A percentile compares a stretch with the other conserved stretches of the same genome.
Conservation (phyloP, 2,888 invertebrate genomes). For the Ceratothoa steindachneri region DNA sequence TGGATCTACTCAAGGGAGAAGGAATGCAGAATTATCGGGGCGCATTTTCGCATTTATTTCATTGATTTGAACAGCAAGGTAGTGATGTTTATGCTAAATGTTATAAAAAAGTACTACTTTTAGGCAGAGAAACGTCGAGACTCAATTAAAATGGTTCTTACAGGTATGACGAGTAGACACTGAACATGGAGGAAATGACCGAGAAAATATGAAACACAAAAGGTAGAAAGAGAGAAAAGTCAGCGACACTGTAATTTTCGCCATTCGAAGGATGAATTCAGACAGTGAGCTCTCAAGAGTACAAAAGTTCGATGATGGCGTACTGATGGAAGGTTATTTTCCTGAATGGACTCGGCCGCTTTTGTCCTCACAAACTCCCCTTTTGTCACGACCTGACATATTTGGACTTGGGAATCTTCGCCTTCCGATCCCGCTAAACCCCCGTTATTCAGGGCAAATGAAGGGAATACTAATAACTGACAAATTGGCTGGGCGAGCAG, state of each 20-base stretch:
- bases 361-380: slow-evolving; percentile 36
- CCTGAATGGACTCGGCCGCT: slow-evolving; percentile 32
- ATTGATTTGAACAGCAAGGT: not conserved
- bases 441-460: slow-evolving; percentile 39
- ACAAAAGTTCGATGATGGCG: slow-evolving; percentile 26
- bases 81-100: too few species aligned
- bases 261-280: not conserved
- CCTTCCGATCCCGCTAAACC: slow-evolving; percentile 28
- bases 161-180: too few species aligned
- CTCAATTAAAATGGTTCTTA: too few species aligned
- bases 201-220: too few species aligned
- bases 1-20: not conserved
- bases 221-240: too few species aligned
- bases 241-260: not conserved
- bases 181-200: too few species aligned
- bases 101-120: too few species aligned
- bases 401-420: slow-evolving; percentile 46
- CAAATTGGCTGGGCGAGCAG: slow-evolving; percentile 35
- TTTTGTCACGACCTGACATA: slow-evolving; percentile 44
- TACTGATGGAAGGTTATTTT: slow-evolving; percentile 16
- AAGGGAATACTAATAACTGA: slow-evolving; percentile 45
- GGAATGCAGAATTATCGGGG: not conserved
- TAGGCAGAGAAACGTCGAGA: too few species aligned
- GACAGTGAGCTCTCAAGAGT: slow-evolving; percentile 17
- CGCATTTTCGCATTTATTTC: not conserved